A percentile compares a stretch with the other conserved stretches of the same genome.
phyloP scores from a whole-genome alignment of 1,140 invertebrate genomes.

The fruit fly (Drosophila melanogaster) region Release_6_plus_ISO1_MT NT_033779.5:16744501-16745000 shows the following conservation, averaged over 20 bases:
- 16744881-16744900: conserved; percentile 90
- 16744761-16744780: conserved; percentile 66
- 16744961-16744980: conserved; percentile 49
- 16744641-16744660: neutral
- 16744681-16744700: conserved; percentile 88
- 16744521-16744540: no score
- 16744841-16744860: conserved; percentile 97
- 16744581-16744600: neutral
- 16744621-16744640: neutral
- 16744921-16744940: conserved; percentile 72
- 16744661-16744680: conserved; percentile 24
- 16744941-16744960: conserved; percentile 70
- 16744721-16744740: conserved; percentile 74
- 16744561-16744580: neutral
- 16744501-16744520: no score
- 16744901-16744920: conserved; percentile 86
- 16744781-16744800: conserved; percentile 56
- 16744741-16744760: conserved; percentile 72
- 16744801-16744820: conserved; percentile 48
- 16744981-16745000: conserved; percentile 60
- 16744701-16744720: conserved; percentile 88
- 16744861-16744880: conserved; percentile 96
- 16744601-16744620: neutral
- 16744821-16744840: conserved; percentile 88
- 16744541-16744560: no score